These are phyloP conservation scores for Rhagophthalmus giganteus DNA, from an alignment of 2,888 invertebrate species.

Conservation along the genomic window DNA sequence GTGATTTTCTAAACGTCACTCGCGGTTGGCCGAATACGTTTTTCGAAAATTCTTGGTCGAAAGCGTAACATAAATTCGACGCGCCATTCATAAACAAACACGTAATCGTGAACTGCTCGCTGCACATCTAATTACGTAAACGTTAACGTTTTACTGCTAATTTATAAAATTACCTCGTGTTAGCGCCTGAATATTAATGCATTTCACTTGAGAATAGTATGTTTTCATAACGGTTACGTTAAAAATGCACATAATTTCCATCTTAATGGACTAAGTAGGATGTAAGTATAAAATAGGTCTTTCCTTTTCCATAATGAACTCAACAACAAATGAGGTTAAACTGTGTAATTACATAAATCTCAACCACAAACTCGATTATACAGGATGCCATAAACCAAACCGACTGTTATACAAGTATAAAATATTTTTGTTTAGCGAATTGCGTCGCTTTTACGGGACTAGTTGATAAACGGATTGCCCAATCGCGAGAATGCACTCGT, in stretches of 20 bases:
- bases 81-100: too few relatives aligned
- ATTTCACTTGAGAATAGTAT: not conserved
- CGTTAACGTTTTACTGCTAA: constrained; percentile 3
- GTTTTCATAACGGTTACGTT: constrained; percentile 1
- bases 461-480: too few relatives aligned
- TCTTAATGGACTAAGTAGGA: constrained; percentile 7
- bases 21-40: too few relatives aligned
- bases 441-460: too few relatives aligned
- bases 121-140: constrained; percentile 7
- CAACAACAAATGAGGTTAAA: constrained; percentile 2
- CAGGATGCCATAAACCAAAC: not conserved
- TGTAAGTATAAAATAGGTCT: constrained; percentile 1
- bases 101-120: too few relatives aligned
- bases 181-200: constrained; percentile 6
- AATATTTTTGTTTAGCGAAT: too few relatives aligned
- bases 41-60: too few relatives aligned
- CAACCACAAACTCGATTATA: not conserved
- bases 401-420: not conserved
- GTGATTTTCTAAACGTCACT: too few relatives aligned
- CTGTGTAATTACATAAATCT: constrained; percentile 5
- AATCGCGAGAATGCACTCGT: too few relatives aligned
- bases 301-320: constrained; percentile 4
- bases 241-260: constrained; percentile 12
- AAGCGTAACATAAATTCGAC: too few relatives aligned
- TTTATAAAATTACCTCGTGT: constrained; percentile 1